These are phyloP conservation scores for Pseudococcus viburni DNA, from an alignment of 2,888 invertebrate species.

Conservation along the genomic window DNA sequence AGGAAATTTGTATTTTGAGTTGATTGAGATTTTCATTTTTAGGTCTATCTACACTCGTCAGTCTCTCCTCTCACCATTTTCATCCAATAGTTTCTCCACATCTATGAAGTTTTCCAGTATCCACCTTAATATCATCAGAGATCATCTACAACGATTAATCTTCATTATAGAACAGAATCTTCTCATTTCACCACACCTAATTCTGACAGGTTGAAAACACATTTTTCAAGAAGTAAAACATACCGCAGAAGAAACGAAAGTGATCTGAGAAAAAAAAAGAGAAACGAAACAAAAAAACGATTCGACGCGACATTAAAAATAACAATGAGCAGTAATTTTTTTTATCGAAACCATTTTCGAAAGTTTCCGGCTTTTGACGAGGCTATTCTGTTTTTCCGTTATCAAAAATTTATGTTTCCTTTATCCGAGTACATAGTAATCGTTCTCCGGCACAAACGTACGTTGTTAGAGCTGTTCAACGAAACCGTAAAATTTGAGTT, in stretches of 20 bases:
- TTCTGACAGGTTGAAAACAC: background rate
- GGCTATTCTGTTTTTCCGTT: constrained; percentile 31
- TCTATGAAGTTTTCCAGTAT: no score
- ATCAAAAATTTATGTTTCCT: constrained; percentile 35
- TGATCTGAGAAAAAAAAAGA: background rate
- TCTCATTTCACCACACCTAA: background rate
- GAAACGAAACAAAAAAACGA: background rate
- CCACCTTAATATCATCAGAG: no score
- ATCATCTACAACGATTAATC: background rate
- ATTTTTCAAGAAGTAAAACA: background rate
- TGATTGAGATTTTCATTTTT: no score
- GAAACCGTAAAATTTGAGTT: constrained; percentile 27
- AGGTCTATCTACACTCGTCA: no score
- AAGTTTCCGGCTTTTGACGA: constrained; percentile 35
- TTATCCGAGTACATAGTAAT: constrained; percentile 35
- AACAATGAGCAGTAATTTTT: constrained; percentile 22
- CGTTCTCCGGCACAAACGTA: constrained; percentile 31
- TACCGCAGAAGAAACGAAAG: background rate
- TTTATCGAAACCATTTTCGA: constrained; percentile 31
- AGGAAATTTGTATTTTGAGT: no score
- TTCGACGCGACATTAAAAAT: constrained; percentile 31
- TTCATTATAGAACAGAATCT: background rate
- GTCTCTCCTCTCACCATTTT: no score
- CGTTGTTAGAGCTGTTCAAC: constrained; percentile 27
- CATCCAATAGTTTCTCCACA: no score